Evolutionary conservation across 2,888 invertebrate genomes (phyloP).

Genomic region (Cerceris rybyensis): DNA sequence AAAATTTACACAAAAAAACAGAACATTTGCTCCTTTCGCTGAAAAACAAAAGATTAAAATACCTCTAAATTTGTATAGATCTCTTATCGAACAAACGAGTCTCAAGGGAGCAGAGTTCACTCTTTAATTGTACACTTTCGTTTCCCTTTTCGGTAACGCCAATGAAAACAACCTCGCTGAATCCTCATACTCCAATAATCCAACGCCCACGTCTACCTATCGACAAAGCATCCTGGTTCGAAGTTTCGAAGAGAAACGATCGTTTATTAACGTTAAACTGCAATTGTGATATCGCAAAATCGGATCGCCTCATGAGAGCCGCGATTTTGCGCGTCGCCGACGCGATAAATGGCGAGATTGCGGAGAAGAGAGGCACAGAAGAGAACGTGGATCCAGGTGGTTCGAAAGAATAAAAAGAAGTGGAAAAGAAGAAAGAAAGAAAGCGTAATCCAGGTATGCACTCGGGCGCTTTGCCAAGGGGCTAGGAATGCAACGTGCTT

Average conservation of each 20-base stretch:
- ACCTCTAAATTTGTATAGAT: too few relatives aligned
- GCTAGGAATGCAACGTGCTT: constrained; percentile 48
- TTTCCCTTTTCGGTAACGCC: too few relatives aligned
- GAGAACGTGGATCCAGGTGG: not conserved
- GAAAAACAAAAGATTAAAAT: too few relatives aligned
- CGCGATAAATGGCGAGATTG: constrained; percentile 49
- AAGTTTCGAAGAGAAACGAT: not conserved
- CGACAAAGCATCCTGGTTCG: not conserved
- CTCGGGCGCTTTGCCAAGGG: constrained; percentile 53
- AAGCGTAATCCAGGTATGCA: constrained; percentile 56
- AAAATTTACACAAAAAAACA: too few relatives aligned
- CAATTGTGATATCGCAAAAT: not conserved
- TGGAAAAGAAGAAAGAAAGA: not conserved
- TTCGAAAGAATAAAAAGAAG: not conserved
- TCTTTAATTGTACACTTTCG: too few relatives aligned
- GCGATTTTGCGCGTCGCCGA: constrained; percentile 20
- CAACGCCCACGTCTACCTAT: too few relatives aligned
- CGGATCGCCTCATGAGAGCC: constrained; percentile 13
- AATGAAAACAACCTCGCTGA: too few relatives aligned
- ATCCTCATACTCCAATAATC: too few relatives aligned
- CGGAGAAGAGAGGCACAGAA: constrained; percentile 7
- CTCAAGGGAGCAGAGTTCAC: too few relatives aligned
- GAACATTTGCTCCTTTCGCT: too few relatives aligned
- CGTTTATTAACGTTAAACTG: too few relatives aligned
- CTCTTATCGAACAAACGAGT: too few relatives aligned